Conservation (phyloP, 2,797 vertebrate species). For the Acipenser transmontanus region DNA sequence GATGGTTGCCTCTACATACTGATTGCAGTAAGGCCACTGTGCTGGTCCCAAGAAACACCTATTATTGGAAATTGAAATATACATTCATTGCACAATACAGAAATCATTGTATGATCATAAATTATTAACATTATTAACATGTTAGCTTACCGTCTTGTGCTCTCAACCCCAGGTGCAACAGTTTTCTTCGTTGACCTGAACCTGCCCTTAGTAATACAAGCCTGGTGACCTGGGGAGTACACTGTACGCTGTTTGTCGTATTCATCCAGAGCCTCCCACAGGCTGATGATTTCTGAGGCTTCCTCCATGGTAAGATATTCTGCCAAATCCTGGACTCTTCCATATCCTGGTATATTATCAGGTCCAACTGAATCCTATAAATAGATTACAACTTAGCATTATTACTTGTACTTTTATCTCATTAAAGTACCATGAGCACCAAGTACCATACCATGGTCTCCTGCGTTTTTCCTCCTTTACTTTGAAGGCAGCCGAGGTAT, state of each 20-base stretch:
- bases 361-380: neutral
- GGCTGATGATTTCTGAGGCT: neutral
- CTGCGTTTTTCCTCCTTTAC: no score
- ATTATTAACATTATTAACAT: neutral
- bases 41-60: conserved; percentile 13
- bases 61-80: no score
- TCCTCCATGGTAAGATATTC: conserved; percentile 4
- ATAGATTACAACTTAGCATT: no score
- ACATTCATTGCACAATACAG: neutral
- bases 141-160: conserved; percentile 11
- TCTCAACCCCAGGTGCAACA: conserved; percentile 21
- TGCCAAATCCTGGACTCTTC: conserved; percentile 15
- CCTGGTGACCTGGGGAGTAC: no score
- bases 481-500: no score
- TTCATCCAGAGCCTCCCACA: conserved; percentile 1
- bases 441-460: no score
- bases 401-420: no score
- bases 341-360: conserved; percentile 8
- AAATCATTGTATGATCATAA: neutral
- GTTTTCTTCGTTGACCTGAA: conserved; percentile 21
- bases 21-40: conserved; percentile 17
- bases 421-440: no score
- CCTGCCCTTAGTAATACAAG: neutral
- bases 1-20: conserved; percentile 11
- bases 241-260: conserved; percentile 7